Percentiles rank a stretch among this genome's conserved stretches.
phyloP scores from a whole-genome alignment of 2,113 vertebrate species.

The Castor canadensis region DNA sequence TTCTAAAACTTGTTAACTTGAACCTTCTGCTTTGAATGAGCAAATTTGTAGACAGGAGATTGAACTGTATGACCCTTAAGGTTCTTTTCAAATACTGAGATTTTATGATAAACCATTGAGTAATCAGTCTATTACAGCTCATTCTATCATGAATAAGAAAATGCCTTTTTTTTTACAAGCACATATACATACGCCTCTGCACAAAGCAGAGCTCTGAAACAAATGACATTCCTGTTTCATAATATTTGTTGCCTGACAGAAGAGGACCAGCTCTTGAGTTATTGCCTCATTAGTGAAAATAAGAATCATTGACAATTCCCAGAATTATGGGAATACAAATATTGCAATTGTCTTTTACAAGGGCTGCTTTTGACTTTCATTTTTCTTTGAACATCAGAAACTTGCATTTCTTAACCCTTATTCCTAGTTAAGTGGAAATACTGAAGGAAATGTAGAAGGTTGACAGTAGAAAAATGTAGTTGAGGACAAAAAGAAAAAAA shows the following conservation, averaged over 20 bases:
- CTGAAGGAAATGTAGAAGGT: background rate
- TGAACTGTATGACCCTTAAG: constrained; percentile 60
- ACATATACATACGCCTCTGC: constrained; percentile 50
- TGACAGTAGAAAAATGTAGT: background rate
- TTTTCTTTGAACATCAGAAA: constrained; percentile 60
- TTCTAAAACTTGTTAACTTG: constrained; percentile 59
- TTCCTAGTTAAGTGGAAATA: background rate
- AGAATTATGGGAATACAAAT: constrained; percentile 52
- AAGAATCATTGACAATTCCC: constrained; percentile 65
- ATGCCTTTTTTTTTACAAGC: constrained; percentile 46
- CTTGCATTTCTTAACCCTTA: background rate
- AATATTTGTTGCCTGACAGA: constrained; percentile 71
- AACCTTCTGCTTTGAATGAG: constrained; percentile 56
- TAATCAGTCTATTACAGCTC: constrained; percentile 61
- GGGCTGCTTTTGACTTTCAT: constrained; percentile 52
- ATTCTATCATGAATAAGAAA: constrained; percentile 63
- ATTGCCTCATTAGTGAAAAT: constrained; percentile 72
- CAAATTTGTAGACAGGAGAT: constrained; percentile 58
- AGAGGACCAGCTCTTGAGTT: constrained; percentile 60
- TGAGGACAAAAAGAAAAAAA: background rate
- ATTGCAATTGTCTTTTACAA: background rate
- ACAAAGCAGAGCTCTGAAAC: constrained; percentile 48
- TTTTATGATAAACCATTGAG: constrained; percentile 64
- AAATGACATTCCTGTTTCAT: constrained; percentile 70
- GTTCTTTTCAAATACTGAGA: constrained; percentile 59